Percentiles rank a stretch among this genome's conserved stretches.
Conservation (phyloP, 2,113 vertebrate species). For the Oryzias melastigma region DNA sequence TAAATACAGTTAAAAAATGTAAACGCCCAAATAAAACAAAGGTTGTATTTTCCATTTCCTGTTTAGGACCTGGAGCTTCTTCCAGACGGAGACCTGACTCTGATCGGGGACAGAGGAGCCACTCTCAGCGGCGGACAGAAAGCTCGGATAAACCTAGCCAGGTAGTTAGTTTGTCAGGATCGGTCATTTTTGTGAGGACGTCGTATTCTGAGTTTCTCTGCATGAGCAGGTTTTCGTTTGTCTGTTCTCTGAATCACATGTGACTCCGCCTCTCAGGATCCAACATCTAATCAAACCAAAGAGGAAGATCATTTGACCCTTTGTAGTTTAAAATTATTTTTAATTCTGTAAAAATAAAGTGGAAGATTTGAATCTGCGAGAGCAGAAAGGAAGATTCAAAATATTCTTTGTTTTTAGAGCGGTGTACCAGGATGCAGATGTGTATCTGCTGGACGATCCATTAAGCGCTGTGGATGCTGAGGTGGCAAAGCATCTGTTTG, state of each 20-base stretch:
- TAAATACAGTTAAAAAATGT: too few species aligned
- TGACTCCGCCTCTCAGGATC: too few species aligned
- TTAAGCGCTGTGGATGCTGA: constrained; percentile 94
- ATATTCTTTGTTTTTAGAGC: constrained; percentile 73
- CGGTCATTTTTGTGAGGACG: too few species aligned
- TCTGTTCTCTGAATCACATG: too few species aligned
- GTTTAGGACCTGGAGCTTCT: constrained; percentile 88
- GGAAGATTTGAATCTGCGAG: too few species aligned
- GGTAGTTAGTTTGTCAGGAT: constrained; percentile 60
- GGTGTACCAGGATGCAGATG: constrained; percentile 92
- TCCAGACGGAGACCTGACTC: constrained; percentile 85
- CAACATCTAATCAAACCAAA: too few species aligned
- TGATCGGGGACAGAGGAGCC: constrained; percentile 92
- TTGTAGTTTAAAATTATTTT: too few species aligned
- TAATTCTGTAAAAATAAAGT: too few species aligned
- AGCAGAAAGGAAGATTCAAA: too few species aligned
- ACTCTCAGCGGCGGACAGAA: constrained; percentile 96
- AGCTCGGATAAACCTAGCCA: constrained; percentile 91
- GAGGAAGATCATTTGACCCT: too few species aligned
- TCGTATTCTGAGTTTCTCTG: too few species aligned
- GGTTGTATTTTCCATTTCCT: background rate
- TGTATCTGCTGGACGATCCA: constrained; percentile 95
- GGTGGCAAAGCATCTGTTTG: constrained; percentile 91
- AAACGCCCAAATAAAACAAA: background rate
- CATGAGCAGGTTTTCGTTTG: too few species aligned